A percentile compares a stretch with the other conserved stretches of the same genome.
Conservation (phyloP, 1,140 invertebrate species). For the Ptiloglossa arizonensis region DNA sequence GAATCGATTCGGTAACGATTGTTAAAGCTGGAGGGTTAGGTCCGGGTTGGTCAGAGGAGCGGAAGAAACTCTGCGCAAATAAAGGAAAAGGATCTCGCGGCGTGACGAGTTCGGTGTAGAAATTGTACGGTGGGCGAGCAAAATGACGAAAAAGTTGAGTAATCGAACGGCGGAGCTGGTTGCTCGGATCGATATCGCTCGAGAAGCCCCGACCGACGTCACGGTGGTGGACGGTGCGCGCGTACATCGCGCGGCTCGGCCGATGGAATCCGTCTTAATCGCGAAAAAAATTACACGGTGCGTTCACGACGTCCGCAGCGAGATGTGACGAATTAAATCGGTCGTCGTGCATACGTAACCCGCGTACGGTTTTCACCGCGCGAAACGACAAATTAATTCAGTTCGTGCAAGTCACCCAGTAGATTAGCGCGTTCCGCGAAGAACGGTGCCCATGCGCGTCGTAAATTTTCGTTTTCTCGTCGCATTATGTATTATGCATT, state of each 20-base stretch:
- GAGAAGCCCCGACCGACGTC: too few relatives aligned
- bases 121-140: too few relatives aligned
- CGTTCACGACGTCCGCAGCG: neutral
- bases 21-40: too few relatives aligned
- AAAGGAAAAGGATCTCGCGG: too few relatives aligned
- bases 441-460: slow-evolving; percentile 60
- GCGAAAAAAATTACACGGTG: slow-evolving; percentile 12
- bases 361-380: slow-evolving; percentile 13
- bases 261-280: slow-evolving; percentile 14
- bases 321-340: slow-evolving; percentile 24
- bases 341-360: neutral
- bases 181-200: too few relatives aligned
- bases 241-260: neutral
- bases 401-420: slow-evolving; percentile 23
- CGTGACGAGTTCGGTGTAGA: too few relatives aligned
- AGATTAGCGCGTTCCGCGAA: slow-evolving; percentile 56
- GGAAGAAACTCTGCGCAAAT: too few relatives aligned
- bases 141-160: too few relatives aligned
- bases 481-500: slow-evolving; percentile 79
- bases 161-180: too few relatives aligned
- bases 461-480: slow-evolving; percentile 77
- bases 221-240: too few relatives aligned
- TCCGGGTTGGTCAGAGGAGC: too few relatives aligned
- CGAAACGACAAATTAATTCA: slow-evolving; percentile 48
- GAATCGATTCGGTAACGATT: too few relatives aligned